Evolutionary conservation across 2,113 vertebrate genomes (phyloP), one percentile per base, ranked within the genome.

Genomic region (Eubucco bourcierii): DNA sequence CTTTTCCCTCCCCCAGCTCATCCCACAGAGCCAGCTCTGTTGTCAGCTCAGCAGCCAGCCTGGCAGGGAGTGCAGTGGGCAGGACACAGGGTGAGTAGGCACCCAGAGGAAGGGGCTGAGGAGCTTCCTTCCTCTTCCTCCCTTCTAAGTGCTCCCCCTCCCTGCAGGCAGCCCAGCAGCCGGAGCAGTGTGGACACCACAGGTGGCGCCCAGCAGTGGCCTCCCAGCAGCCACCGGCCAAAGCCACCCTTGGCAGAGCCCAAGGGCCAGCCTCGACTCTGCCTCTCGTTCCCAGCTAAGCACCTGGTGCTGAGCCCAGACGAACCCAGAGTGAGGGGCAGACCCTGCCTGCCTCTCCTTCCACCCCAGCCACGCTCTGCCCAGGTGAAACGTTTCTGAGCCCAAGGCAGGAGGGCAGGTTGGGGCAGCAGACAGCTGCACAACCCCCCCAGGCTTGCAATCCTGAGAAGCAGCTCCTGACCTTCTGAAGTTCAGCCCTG

Each of bases 21-120:
- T 97, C 59, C 96, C 97, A 0, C 95, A 97, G 88, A 94, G 94
- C 59, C 97, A 97, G 83, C 90, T 98, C 71, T 88, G 93, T 76
- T 55, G 72, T 15, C 80, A 46, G 27, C 72, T 72, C 15, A 13
- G 47, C 8, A 46, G 39, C 28, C 72, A 84, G 37, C 3, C 0
- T 0, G 0, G 29, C 3, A 2, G 8, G 24, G 50, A 66, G 39
- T 9, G 64, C 1, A 0, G 10, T 2, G 3, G 10, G 41, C 59
- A 29, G 65, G 37, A 29, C 2, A 3, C 4, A 3, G 16, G 67
- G 94, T 88, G 65, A 94, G 85, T 47, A 63, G 39, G 8, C 65
- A 4, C 39, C 9, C 31, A 19, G 46, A 41, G 60, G 16, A 53
- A 72, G 39, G 20, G 6, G 14, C 63, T 37, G 31, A 46, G 15